Base-by-base conservation (phyloP, 2,888 invertebrate genomes). In the Acrobasis consociella region DNA sequence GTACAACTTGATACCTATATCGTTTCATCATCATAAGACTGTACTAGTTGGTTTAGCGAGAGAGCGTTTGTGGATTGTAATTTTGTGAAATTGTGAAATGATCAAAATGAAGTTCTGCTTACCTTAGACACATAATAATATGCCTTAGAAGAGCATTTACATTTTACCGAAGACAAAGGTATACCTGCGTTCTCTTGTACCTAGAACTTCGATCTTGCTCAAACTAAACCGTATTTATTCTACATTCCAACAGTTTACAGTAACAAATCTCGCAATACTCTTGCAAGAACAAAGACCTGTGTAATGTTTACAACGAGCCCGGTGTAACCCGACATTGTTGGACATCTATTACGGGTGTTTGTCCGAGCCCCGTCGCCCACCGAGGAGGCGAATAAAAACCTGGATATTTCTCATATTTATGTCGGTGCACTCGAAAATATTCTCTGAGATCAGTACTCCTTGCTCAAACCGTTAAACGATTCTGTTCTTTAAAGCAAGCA, bases 361-460 rank as follows among this genome's bases (percentile, higher is more conserved):
- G 85, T 82, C 82, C 85, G 80, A 75, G 74, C 72, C 73, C 62
- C 61, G 73, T 69, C 69, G 75, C 75, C 77, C 74, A 64, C 72
- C 67, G 82, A 77, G 81, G 81, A 85, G 85, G 85, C 85, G 87
- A 84, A 85, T 85, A 89, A 89, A 89, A 91, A 91, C 87, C 82
- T 85, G 83, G 83, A 89, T 87, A 91, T 90, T 87, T 89, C 87
- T 90, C 91, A 92, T 92, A 91, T 91, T 91, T 89, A 91, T 90
- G 86, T 87, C 83, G 81, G 87, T 91, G 87, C 88, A 89, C 85
- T 89, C 86, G 85, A 91, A 89, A 90, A 89, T 90, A 88, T 90
- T 87, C 84, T 77, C 81, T 80, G 83, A 84, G 90, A 83, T 83
- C 81, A 78, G 75, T 79, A 74, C 75, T 81, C 72, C 75, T 77